These are phyloP conservation scores for Brachionus manjavacas DNA, from an alignment of 1,140 invertebrate genomes.

Conservation along the genomic window DNA sequence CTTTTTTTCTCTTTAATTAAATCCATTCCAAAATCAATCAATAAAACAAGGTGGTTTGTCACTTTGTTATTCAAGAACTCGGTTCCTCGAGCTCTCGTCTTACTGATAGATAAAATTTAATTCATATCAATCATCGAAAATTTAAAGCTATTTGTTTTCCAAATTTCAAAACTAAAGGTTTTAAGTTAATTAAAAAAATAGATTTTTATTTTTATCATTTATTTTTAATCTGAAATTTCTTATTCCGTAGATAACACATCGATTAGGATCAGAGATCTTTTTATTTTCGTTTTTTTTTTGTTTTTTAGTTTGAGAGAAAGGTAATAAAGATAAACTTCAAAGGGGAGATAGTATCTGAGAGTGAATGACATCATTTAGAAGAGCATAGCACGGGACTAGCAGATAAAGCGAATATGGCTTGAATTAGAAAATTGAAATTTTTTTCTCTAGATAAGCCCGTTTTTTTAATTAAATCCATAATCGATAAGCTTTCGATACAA, in stretches of 20 bases:
- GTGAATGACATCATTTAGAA: constrained; percentile 17
- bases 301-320: not conserved
- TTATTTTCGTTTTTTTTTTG: not conserved
- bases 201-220: constrained; percentile 1
- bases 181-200: constrained; percentile 19
- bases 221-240: not conserved
- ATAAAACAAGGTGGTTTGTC: constrained; percentile 3
- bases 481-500: not conserved
- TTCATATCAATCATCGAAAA: constrained; percentile 21
- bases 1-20: not conserved
- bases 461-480: constrained; percentile 13
- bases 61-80: constrained; percentile 26
- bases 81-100: not conserved
- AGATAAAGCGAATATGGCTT: constrained; percentile 2
- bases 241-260: not conserved
- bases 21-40: constrained; percentile 7
- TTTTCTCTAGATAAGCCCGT: not conserved
- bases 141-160: not conserved
- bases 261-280: constrained; percentile 15
- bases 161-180: constrained; percentile 16
- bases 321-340: constrained; percentile 12
- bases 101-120: constrained; percentile 37
- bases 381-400: not conserved
- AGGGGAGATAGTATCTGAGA: not conserved
- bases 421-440: constrained; percentile 30